phyloP scores from a whole-genome alignment of 2,888 invertebrate species.

The Megastigmus dorsalis region DNA sequence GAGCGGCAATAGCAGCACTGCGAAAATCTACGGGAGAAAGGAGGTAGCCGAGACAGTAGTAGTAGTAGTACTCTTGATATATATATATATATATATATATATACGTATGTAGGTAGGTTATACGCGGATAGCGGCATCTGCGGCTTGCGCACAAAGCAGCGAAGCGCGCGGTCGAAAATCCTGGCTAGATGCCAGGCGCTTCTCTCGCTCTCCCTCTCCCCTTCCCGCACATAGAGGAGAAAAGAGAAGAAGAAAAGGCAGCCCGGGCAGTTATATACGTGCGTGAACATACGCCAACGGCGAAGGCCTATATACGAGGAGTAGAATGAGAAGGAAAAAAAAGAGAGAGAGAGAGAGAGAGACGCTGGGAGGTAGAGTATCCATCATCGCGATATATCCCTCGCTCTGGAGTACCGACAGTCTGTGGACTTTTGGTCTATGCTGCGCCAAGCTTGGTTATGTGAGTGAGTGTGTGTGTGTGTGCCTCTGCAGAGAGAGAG shows the following conservation, averaged over 20 bases:
- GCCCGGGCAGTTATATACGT: neutral
- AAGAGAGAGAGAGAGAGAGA: neutral
- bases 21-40: neutral
- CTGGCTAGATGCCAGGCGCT: constrained; percentile 28
- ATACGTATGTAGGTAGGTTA: neutral
- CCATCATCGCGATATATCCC: constrained; percentile 28
- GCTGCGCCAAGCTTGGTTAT: too few species aligned
- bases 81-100: neutral
- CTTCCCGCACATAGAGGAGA: neutral
- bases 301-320: too few species aligned
- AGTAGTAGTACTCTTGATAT: neutral
- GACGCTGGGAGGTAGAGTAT: neutral
- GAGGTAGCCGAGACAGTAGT: neutral
- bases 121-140: neutral
- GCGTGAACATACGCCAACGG: neutral
- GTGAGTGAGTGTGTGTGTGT: too few species aligned
- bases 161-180: constrained; percentile 26
- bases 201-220: neutral
- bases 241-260: constrained; percentile 1
- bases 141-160: constrained; percentile 24
- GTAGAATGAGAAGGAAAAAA: too few species aligned
- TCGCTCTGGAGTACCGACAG: neutral
- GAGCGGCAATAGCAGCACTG: neutral
- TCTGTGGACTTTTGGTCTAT: neutral
- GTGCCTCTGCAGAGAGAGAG: constrained; percentile 2